Conservation (phyloP, 2,888 invertebrate species). For the Epicampocera succincta region DNA sequence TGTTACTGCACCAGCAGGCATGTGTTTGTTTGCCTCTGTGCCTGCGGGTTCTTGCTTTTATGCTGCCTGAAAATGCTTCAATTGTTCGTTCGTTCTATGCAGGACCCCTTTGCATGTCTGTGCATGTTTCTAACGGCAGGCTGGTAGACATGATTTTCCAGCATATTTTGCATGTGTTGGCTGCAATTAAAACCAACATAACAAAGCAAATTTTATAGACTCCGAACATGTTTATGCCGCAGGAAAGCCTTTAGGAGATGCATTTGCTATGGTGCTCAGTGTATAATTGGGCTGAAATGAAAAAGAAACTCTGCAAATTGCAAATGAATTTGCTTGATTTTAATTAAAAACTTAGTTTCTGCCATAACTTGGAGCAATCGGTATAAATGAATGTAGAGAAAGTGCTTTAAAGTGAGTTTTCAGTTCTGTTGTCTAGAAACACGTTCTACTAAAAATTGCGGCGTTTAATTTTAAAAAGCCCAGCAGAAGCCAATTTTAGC, state of each 20-base stretch:
- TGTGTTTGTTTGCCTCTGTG: slow-evolving; percentile 3
- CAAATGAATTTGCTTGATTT: slow-evolving; percentile 1
- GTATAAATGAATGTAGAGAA: too few relatives aligned
- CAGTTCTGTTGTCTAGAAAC: too few relatives aligned
- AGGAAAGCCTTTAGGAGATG: slow-evolving; percentile 31
- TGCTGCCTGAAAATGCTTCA: background rate
- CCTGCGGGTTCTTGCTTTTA: slow-evolving; percentile 24
- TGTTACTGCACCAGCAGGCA: background rate
- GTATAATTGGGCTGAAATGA: background rate
- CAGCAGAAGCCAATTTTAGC: too few relatives aligned
- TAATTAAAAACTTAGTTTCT: slow-evolving; percentile 1
- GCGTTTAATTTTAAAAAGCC: too few relatives aligned
- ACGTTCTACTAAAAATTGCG: too few relatives aligned
- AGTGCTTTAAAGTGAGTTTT: too few relatives aligned
- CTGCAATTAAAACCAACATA: slow-evolving; percentile 40
- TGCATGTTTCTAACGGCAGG: slow-evolving; percentile 8
- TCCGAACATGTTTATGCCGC: slow-evolving; percentile 11
- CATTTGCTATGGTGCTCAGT: background rate
- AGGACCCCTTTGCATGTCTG: background rate
- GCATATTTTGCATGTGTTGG: slow-evolving; percentile 3
- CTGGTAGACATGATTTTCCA: slow-evolving; percentile 42
- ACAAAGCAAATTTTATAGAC: slow-evolving; percentile 31
- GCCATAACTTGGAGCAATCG: too few relatives aligned
- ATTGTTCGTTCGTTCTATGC: background rate
- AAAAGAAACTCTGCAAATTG: slow-evolving; percentile 1